These are phyloP conservation scores for Lampris incognitus DNA, from an alignment of 2,113 vertebrate genomes.

Conservation along the genomic window DNA sequence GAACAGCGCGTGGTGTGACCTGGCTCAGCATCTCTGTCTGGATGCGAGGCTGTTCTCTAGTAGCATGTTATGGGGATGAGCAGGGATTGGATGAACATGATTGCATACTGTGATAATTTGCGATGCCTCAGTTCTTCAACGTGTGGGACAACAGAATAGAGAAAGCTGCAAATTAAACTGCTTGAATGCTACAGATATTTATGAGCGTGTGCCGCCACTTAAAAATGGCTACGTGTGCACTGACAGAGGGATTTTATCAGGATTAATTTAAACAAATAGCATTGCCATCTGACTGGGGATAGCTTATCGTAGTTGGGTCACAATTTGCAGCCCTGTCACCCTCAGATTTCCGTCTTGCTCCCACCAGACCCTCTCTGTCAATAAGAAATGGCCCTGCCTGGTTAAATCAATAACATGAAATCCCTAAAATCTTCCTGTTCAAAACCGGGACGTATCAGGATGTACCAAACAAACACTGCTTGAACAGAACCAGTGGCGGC, in stretches of 20 bases:
- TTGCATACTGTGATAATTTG: conserved; percentile 5
- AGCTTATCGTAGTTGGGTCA: neutral
- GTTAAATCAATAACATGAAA: conserved; percentile 1
- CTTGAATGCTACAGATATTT: conserved; percentile 34
- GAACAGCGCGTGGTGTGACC: neutral
- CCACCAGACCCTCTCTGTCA: neutral
- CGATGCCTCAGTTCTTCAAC: conserved; percentile 19
- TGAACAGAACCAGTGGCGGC: too few relatives aligned
- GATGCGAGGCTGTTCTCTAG: conserved; percentile 55
- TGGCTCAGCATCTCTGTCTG: conserved; percentile 64
- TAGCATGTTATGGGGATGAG: conserved; percentile 35
- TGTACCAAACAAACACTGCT: too few relatives aligned
- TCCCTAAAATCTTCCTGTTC: neutral
- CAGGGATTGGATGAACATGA: conserved; percentile 42
- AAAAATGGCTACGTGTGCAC: conserved; percentile 2
- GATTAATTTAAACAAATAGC: neutral
- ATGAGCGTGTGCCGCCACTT: conserved; percentile 1
- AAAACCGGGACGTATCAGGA: too few relatives aligned
- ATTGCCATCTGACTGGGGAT: neutral
- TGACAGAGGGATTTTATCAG: neutral
- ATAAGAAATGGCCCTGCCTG: neutral
- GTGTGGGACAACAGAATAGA: conserved; percentile 46
- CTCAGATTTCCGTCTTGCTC: neutral
- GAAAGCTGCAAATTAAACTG: conserved; percentile 42
- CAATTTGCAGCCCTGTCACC: neutral